Conservation (phyloP, 2,113 vertebrate species). For the Tragelaphus scriptus region DNA sequence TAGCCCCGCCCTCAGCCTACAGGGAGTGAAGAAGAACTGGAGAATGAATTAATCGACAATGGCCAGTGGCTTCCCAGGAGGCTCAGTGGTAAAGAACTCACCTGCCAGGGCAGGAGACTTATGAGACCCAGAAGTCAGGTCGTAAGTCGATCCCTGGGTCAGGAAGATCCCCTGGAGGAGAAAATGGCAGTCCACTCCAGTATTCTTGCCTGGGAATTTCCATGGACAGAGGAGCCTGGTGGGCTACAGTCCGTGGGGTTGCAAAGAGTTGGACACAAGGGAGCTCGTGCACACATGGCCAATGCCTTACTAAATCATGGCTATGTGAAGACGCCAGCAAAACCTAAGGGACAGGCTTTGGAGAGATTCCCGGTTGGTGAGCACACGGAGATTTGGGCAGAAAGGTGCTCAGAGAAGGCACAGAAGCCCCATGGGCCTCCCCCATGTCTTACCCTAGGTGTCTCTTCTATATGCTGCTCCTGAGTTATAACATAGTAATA, state of each 20-base stretch:
- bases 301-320: neutral
- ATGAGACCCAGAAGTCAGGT: neutral
- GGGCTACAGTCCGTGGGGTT: neutral
- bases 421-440: neutral
- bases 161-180: neutral
- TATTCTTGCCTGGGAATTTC: neutral
- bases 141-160: neutral
- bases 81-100: neutral
- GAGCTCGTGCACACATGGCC: fast-evolving
- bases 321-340: neutral
- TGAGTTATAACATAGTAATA: neutral
- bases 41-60: neutral
- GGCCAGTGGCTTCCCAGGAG: neutral
- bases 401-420: fast-evolving
- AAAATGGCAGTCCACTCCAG: neutral
- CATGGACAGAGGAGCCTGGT: neutral
- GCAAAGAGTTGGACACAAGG: neutral
- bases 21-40: neutral
- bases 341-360: neutral
- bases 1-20: neutral
- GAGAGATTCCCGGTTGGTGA: neutral
- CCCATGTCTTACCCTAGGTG: neutral
- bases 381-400: neutral
- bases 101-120: neutral
- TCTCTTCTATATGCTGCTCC: neutral